A percentile compares a stretch with the other conserved stretches of the same genome.
Conservation (phyloP, 1,140 invertebrate genomes). For the Panulirus ornatus region DNA sequence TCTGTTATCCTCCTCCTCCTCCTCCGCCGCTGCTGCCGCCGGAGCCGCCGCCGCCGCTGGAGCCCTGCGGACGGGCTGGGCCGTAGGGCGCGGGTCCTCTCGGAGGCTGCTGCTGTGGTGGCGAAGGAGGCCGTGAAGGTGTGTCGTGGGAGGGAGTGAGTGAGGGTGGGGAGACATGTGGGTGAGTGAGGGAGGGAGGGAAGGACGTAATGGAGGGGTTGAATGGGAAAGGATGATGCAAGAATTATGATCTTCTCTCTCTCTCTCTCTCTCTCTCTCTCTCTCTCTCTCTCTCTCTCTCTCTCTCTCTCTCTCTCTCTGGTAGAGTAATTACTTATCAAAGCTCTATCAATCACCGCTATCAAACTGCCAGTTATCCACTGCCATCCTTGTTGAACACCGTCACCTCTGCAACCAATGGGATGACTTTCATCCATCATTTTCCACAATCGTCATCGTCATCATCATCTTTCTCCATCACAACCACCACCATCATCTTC, state of each 20-base stretch:
- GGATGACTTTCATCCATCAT: neutral
- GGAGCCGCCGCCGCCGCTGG: neutral
- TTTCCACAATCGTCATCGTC: neutral
- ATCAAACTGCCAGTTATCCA: no score
- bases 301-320: no score
- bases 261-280: conserved; percentile 19
- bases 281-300: neutral
- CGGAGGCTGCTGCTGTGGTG: no score
- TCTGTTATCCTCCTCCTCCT: neutral
- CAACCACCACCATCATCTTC: neutral
- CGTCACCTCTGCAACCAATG: neutral
- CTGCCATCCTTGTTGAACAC: neutral
- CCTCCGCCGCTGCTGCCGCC: neutral
- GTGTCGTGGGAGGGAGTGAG: neutral
- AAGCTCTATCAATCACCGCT: no score
- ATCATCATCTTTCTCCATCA: neutral
- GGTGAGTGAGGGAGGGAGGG: conserved; percentile 3
- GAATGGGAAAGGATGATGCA: conserved; percentile 9
- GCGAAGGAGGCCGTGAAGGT: neutral
- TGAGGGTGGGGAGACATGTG: neutral
- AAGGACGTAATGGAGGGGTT: neutral
- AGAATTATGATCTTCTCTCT: neutral
- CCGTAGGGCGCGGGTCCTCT: no score
- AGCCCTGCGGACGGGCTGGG: no score
- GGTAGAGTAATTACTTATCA: no score